A percentile compares a stretch with the other conserved stretches of the same genome.
These are phyloP conservation scores for Apis florea DNA, from an alignment of 1,140 invertebrate species.

Conservation along the genomic window DNA sequence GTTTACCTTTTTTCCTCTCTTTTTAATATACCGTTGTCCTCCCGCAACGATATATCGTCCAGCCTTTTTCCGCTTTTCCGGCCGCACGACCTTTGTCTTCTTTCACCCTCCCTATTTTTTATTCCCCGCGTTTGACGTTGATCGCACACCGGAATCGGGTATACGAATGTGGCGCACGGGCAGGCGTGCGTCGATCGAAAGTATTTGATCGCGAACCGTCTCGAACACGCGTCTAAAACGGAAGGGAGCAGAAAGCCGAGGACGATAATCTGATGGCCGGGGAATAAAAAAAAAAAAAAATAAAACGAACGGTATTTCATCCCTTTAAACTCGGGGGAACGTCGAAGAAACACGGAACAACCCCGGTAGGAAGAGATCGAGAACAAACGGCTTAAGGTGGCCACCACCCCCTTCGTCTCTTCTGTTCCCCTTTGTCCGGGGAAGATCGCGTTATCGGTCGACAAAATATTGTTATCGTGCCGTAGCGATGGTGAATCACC, in stretches of 20 bases:
- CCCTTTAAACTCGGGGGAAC: constrained; percentile 44
- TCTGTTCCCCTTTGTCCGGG: constrained; percentile 54
- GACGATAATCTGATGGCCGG: constrained; percentile 30
- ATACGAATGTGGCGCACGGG: not conserved
- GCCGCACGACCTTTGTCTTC: not conserved
- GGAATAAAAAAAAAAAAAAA: not conserved
- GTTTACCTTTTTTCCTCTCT: constrained; percentile 26
- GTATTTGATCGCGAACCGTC: constrained; percentile 1
- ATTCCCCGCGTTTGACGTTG: not conserved
- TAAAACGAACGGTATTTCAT: constrained; percentile 39
- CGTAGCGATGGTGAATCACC: constrained; percentile 64
- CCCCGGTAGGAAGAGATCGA: constrained; percentile 29
- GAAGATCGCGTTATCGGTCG: constrained; percentile 66
- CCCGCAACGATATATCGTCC: constrained; percentile 3
- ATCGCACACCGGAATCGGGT: not conserved
- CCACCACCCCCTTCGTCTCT: not conserved
- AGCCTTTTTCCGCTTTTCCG: not conserved
- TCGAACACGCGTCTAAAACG: not conserved
- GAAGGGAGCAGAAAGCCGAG: constrained; percentile 12
- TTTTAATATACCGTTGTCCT: constrained; percentile 9
- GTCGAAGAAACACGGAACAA: constrained; percentile 45
- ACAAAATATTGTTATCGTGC: constrained; percentile 67
- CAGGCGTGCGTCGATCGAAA: not conserved
- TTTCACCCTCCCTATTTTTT: not conserved
- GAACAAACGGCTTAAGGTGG: constrained; percentile 60